A percentile compares a stretch with the other conserved stretches of the same genome.
Conservation (phyloP, 2,888 invertebrate species). For the Hydroisotoma schaefferi region DNA sequence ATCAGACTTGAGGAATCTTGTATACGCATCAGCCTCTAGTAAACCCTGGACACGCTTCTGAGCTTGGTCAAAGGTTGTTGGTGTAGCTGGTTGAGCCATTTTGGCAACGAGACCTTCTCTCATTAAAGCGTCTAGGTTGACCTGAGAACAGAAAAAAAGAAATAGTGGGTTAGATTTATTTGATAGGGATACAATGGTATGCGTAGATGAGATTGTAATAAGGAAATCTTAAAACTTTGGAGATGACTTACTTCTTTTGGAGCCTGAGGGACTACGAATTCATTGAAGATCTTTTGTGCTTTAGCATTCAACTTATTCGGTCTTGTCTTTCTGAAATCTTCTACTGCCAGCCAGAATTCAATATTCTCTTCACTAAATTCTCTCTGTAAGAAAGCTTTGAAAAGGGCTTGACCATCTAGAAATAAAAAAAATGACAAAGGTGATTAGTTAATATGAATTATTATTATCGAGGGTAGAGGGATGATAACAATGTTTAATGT, state of each 20-base stretch:
- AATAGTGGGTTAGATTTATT: neutral
- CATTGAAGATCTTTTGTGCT: conserved; percentile 56
- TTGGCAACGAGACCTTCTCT: conserved; percentile 53
- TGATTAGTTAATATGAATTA: neutral
- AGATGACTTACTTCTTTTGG: conserved; percentile 57
- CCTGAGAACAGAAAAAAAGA: conserved; percentile 51
- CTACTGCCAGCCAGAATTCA: conserved; percentile 60
- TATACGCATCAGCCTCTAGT: conserved; percentile 59
- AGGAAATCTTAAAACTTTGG: no score
- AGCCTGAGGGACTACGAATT: conserved; percentile 57
- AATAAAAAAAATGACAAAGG: conserved; percentile 16
- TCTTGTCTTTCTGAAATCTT: conserved; percentile 55
- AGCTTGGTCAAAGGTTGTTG: conserved; percentile 56
- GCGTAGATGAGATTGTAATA: no score
- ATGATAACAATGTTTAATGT: neutral
- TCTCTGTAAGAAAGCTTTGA: conserved; percentile 57
- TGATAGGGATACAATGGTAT: no score
- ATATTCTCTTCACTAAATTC: conserved; percentile 59
- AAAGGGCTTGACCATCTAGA: conserved; percentile 57
- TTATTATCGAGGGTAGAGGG: neutral
- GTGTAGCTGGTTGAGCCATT: conserved; percentile 53
- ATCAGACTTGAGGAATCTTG: conserved; percentile 57
- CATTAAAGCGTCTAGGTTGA: conserved; percentile 58
- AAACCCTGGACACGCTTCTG: conserved; percentile 57
- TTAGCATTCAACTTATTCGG: conserved; percentile 51